phyloP scores from a whole-genome alignment of 2,113 vertebrate genomes.

The Nothobranchius furzeri region DNA sequence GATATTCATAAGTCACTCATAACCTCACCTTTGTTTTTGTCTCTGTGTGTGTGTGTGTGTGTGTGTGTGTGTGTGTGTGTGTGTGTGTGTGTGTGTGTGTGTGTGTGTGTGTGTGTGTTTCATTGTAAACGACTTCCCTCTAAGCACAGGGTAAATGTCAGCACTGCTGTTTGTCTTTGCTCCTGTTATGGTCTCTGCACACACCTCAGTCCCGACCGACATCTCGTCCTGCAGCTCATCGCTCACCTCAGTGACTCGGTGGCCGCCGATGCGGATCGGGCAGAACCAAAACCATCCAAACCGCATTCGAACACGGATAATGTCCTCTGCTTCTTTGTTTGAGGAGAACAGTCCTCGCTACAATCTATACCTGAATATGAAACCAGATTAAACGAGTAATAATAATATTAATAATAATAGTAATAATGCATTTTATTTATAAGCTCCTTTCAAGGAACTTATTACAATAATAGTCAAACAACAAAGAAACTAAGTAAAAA shows the following conservation, averaged over 20 bases:
- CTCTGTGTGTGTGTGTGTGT: not conserved
- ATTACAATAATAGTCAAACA: no score
- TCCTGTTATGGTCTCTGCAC: slow-evolving; percentile 32
- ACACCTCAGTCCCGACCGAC: slow-evolving; percentile 40
- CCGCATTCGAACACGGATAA: not conserved
- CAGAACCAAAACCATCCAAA: not conserved
- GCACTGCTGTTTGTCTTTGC: slow-evolving; percentile 63
- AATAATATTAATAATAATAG: no score
- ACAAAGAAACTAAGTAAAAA: no score
- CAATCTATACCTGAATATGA: no score
- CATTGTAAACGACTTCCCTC: slow-evolving; percentile 26
- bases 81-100: not conserved
- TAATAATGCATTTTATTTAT: no score
- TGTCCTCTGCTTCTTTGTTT: not conserved
- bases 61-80: not conserved
- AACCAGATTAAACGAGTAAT: no score
- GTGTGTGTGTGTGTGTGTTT: slow-evolving; percentile 16
- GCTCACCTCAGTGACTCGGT: slow-evolving; percentile 13
- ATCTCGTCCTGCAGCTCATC: slow-evolving; percentile 26
- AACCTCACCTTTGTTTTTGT: slow-evolving; percentile 45
- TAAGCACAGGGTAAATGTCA: slow-evolving; percentile 60
- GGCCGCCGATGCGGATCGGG: not conserved
- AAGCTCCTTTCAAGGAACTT: no score
- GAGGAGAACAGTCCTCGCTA: no score
- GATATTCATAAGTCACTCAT: slow-evolving; percentile 21